A percentile compares a stretch with the other conserved stretches of the same genome.
These are phyloP conservation scores for Speoplatyrhinus poulsoni DNA, from an alignment of 2,113 vertebrate species.

Conservation along the genomic window DNA sequence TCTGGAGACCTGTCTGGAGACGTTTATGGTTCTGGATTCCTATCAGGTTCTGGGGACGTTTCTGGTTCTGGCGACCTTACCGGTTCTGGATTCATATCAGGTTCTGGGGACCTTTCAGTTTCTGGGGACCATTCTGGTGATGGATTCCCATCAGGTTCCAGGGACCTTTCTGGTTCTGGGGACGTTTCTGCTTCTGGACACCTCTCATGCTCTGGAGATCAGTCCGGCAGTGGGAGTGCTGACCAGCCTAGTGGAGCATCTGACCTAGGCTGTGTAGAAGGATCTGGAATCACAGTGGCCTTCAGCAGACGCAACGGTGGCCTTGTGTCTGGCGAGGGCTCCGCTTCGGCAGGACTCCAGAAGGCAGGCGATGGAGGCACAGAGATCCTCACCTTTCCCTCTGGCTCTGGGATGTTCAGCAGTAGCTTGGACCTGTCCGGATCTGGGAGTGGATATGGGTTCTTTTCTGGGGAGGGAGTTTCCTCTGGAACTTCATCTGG, in stretches of 20 bases:
- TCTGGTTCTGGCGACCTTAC: conserved; percentile 59
- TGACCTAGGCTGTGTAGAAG: conserved; percentile 44
- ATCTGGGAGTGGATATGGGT: conserved; percentile 54
- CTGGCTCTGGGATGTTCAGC: conserved; percentile 52
- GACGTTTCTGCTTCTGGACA: conserved; percentile 22
- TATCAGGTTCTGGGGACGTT: conserved; percentile 37
- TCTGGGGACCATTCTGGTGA: conserved; percentile 45
- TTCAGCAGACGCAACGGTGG: conserved; percentile 38
- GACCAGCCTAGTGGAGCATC: conserved; percentile 58
- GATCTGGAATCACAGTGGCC: conserved; percentile 51
- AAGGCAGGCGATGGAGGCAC: conserved; percentile 62
- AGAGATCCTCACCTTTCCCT: conserved; percentile 38
- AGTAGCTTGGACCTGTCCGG: conserved; percentile 43
- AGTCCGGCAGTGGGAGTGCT: conserved; percentile 65
- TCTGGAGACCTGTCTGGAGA: conserved; percentile 39
- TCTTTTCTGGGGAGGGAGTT: conserved; percentile 33
- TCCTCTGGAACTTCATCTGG: conserved; percentile 43
- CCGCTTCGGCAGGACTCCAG: conserved; percentile 46
- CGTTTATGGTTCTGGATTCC: conserved; percentile 7
- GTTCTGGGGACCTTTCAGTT: conserved; percentile 36
- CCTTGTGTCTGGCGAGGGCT: conserved; percentile 48
- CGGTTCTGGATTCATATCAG: background rate
- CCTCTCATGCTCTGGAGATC: conserved; percentile 23
- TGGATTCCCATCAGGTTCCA: background rate
- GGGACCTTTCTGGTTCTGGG: conserved; percentile 15